A percentile compares a stretch with the other conserved stretches of the same genome.
Conservation (phyloP, 2,113 vertebrate species). For the Saccopteryx leptura region DNA sequence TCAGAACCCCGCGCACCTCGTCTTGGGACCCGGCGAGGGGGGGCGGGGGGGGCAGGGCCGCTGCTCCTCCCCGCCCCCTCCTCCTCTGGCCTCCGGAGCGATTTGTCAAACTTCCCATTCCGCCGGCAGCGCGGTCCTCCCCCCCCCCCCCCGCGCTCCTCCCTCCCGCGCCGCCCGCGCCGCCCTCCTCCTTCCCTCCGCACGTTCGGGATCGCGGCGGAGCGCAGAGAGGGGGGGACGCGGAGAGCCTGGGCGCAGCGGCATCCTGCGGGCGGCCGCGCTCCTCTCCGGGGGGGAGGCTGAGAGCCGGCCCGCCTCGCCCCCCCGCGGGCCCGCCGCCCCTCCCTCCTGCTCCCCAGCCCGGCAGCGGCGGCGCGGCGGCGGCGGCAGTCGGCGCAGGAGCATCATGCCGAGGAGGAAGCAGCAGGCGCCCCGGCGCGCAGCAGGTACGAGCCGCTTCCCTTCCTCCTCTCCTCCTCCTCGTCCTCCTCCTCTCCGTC, state of each 20-base stretch:
- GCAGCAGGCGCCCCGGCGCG: slow-evolving; percentile 99
- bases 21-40: slow-evolving; percentile 72
- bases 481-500: slow-evolving; percentile 8
- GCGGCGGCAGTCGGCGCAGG: slow-evolving; percentile 83
- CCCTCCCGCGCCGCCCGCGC: slow-evolving; percentile 79
- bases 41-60: slow-evolving; percentile 77
- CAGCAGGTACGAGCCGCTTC: slow-evolving; percentile 93
- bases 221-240: slow-evolving; percentile 86
- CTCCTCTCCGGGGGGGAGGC: slow-evolving; percentile 90
- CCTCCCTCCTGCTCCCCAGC: slow-evolving; percentile 78
- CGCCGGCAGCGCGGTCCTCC: slow-evolving; percentile 86
- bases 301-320: slow-evolving; percentile 88
- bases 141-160: slow-evolving; percentile 79
- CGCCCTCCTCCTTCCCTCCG: slow-evolving; percentile 84
- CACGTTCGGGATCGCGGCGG: slow-evolving; percentile 90
- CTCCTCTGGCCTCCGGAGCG: slow-evolving; percentile 87
- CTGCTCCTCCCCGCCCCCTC: slow-evolving; percentile 84
- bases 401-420: slow-evolving; percentile 98
- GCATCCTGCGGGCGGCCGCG: slow-evolving; percentile 89
- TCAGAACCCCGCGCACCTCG: slow-evolving; percentile 80
- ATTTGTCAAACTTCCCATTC: slow-evolving; percentile 89
- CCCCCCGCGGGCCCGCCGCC: slow-evolving; percentile 80
- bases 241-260: slow-evolving; percentile 88
- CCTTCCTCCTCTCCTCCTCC: slow-evolving; percentile 56
- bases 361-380: slow-evolving; percentile 78